Evolutionary conservation across 2,113 vertebrate species (phyloP).

Genomic region (Lates calcarifer): DNA sequence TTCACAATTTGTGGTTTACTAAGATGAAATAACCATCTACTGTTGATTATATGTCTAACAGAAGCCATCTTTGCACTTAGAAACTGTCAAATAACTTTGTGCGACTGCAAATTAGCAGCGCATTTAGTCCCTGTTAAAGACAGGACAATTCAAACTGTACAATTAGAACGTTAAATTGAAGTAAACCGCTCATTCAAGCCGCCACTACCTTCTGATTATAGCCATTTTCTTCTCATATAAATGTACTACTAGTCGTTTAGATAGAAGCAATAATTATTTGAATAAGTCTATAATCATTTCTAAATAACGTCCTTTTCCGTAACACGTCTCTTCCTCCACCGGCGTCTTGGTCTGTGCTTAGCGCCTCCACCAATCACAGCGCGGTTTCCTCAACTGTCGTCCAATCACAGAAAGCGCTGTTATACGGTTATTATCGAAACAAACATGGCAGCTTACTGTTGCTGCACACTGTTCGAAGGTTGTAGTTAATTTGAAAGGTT

Average conservation of each 20-base stretch:
- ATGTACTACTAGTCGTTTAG: rapidly evolving
- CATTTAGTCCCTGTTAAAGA: background rate
- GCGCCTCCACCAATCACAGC: constrained; percentile 80
- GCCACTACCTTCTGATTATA: background rate
- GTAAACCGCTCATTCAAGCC: background rate
- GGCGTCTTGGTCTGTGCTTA: background rate
- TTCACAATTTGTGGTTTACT: background rate
- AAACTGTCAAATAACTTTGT: background rate
- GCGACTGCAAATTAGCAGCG: background rate
- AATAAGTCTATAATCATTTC: background rate
- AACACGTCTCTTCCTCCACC: constrained; percentile 3
- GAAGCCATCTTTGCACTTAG: constrained; percentile 56
- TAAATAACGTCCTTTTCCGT: constrained; percentile 8
- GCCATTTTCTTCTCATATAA: background rate
- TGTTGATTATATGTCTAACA: constrained; percentile 34
- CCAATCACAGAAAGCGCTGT: constrained; percentile 84
- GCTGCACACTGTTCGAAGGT: constrained; percentile 31
- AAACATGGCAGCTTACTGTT: constrained; percentile 77
- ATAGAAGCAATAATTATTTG: background rate
- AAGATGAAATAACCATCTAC: constrained; percentile 23
- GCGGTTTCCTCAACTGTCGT: rapidly evolving
- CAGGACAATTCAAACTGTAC: background rate
- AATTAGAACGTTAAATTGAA: background rate
- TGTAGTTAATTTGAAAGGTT: constrained; percentile 24
- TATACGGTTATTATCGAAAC: constrained; percentile 3